These are phyloP conservation scores for Calephelis perditalis DNA, from an alignment of 2,888 invertebrate species.

Conservation along the genomic window DNA sequence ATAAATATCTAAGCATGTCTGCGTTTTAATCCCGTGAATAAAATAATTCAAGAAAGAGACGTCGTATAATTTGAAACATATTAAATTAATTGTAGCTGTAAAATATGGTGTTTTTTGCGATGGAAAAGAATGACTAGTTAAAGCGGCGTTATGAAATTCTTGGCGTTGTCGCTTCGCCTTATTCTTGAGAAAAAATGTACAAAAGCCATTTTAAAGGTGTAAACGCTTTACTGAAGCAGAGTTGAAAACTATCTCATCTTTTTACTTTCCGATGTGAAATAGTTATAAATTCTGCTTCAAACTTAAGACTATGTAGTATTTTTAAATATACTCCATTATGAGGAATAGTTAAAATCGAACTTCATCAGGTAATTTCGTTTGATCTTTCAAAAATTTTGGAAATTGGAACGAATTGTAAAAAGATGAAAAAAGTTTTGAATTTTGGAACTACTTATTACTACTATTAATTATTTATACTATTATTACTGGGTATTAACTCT, in stretches of 20 bases:
- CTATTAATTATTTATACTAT: too few species aligned
- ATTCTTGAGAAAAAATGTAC: conserved; percentile 7
- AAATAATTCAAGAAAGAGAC: too few species aligned
- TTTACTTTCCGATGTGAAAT: not conserved
- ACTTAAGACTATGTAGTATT: not conserved
- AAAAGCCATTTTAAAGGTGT: conserved; percentile 11
- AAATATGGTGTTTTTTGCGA: conserved; percentile 7
- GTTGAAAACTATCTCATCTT: conserved; percentile 1
- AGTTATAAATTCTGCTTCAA: not conserved
- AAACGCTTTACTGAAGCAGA: conserved; percentile 11
- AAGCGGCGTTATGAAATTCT: conserved; percentile 11
- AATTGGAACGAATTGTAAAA: too few species aligned
- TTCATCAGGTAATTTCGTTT: too few species aligned
- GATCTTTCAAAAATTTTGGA: too few species aligned
- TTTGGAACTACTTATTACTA: too few species aligned
- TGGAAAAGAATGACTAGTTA: conserved; percentile 7
- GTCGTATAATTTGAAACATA: not conserved
- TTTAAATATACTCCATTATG: too few species aligned
- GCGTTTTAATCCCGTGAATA: too few species aligned
- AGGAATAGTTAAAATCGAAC: too few species aligned
- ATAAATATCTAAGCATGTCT: too few species aligned
- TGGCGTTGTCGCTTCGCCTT: not conserved
- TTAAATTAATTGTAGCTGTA: not conserved
- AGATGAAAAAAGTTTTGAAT: too few species aligned
- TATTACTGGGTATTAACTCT: too few species aligned